phyloP scores from a whole-genome alignment of 2,113 vertebrate genomes.

The Vulpes lagopus region DNA sequence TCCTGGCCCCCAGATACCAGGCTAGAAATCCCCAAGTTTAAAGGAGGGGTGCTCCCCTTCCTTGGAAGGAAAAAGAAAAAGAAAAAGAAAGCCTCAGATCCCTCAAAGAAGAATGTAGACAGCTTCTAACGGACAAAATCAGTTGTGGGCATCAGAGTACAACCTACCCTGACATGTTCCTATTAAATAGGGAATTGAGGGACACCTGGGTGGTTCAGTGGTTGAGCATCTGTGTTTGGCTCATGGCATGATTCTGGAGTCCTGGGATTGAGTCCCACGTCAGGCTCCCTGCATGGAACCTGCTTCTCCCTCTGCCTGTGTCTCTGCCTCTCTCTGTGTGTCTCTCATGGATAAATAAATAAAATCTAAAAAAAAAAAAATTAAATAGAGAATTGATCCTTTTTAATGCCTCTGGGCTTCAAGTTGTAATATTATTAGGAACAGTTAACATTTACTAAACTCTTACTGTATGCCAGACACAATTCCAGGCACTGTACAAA shows the following conservation, averaged over 20 bases:
- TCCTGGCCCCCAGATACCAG: background rate
- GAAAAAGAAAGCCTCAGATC: background rate
- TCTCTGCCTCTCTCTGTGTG: too few relatives aligned
- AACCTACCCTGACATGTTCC: background rate
- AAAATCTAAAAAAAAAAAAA: too few relatives aligned
- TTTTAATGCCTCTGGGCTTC: background rate
- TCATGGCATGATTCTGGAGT: too few relatives aligned
- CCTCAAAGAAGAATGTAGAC: background rate
- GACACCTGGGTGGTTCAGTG: too few relatives aligned
- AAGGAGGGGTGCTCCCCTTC: background rate
- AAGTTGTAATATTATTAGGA: background rate
- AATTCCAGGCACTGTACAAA: background rate
- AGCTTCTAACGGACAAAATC: background rate
- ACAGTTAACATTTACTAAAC: background rate
- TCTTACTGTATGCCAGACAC: background rate
- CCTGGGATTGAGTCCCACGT: too few relatives aligned
- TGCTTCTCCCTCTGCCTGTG: too few relatives aligned
- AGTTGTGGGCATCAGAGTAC: background rate
- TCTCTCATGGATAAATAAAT: too few relatives aligned
- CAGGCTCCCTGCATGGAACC: too few relatives aligned
- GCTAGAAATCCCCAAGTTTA: background rate
- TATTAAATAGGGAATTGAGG: background rate
- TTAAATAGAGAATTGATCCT: background rate
- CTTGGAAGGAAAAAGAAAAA: background rate
- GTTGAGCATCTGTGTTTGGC: too few relatives aligned